Evolutionary conservation across 1,140 invertebrate species (phyloP), one percentile per base, ranked within the genome.

Genomic region (Dendrolimus kikuchii): DNA sequence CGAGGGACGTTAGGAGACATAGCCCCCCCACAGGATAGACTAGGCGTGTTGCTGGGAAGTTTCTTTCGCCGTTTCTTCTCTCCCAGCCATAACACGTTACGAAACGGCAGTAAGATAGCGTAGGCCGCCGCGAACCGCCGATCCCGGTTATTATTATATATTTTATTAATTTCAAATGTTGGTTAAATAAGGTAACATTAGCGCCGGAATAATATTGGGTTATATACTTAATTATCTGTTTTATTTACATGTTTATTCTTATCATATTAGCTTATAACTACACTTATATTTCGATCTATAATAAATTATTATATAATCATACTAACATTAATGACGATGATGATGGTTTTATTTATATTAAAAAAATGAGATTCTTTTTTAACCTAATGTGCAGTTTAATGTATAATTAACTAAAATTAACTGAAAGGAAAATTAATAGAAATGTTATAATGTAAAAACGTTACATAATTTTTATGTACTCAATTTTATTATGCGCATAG

Each of bases 171-270:
- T 23, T 6, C 37, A 5, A 48, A 48, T 8, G 4, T 37, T 57
- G 66, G 54, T 60, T 64, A 70, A 59, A 68, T 77, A 78, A 84
- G 81, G 81, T 84, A 84, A 81, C 81, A 84, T 81, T 84, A 84
- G 81, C 81, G 81, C 81, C 78, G 66, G 68, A 68, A 69, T 62
- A 62, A 53, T 54, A 55, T 23, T 23, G 23, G 23, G 23, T 23
- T 23, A 23, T 23, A 23, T 23, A 48, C 46, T 53, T 60, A 53
- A n/a, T 9, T 40, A 46, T 58, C 46, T 52, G 46, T 50, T 51
- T 57, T 59, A 64, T 64, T 55, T 57, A 60, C 52, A 59, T 57
- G 23, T 41, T 41, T 52, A 48, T 36, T 56, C 45, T 59, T 49
- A 51, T 50, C 23, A 10, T 23, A 50, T 40, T 23, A 44, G 2